Percentiles rank a stretch among this genome's conserved stretches.
Evolutionary conservation across 2,113 vertebrate species (phyloP).

Genomic region (Pteruthius melanotis): DNA sequence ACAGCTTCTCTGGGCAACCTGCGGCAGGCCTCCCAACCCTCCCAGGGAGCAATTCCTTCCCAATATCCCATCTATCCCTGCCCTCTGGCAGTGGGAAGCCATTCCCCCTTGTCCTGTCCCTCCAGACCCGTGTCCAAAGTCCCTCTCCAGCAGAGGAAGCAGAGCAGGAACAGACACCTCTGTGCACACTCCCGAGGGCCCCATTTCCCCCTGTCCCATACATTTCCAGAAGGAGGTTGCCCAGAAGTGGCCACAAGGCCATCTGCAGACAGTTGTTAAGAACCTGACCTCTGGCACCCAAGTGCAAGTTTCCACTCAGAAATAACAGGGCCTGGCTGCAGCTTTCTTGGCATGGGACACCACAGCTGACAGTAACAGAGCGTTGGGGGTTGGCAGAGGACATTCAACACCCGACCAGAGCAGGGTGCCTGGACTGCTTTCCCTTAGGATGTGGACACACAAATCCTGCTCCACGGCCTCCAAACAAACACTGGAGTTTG

Average conservation of each 20-base stretch:
- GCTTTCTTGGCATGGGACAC: neutral
- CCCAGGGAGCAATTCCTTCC: neutral
- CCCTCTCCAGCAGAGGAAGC: neutral
- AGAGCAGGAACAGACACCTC: neutral
- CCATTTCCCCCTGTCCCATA: neutral
- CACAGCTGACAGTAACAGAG: neutral
- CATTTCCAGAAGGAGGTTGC: neutral
- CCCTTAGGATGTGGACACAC: neutral
- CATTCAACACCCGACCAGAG: accelerated
- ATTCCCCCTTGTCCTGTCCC: neutral
- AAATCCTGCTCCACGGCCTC: neutral
- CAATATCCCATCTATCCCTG: accelerated
- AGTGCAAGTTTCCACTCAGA: neutral
- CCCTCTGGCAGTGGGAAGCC: neutral
- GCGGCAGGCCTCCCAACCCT: neutral
- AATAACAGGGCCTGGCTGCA: neutral
- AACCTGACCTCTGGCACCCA: neutral
- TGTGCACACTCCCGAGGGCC: neutral
- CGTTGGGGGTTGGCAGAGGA: neutral
- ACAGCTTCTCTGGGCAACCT: neutral
- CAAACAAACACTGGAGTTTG: neutral
- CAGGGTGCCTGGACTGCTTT: neutral
- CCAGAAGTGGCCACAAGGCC: neutral
- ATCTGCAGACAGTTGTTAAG: neutral
- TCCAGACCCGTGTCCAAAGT: neutral